Conservation (phyloP, 2,888 invertebrate genomes). For the Lasioglossum marginatum region DNA sequence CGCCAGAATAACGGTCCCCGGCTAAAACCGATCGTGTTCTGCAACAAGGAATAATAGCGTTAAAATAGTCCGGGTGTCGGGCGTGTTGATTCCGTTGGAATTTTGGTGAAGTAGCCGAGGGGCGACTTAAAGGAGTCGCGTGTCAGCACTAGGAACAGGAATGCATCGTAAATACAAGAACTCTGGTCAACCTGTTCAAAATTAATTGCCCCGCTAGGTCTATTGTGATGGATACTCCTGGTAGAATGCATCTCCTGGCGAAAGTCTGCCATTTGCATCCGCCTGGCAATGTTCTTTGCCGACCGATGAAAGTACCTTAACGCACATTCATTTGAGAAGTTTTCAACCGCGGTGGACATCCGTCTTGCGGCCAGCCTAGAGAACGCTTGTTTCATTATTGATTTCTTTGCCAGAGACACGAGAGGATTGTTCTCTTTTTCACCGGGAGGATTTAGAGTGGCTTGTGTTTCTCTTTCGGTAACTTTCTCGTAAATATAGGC, state of each 20-base stretch:
- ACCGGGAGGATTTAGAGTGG: background rate
- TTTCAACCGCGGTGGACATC: constrained; percentile 7
- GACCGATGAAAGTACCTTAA: constrained; percentile 34
- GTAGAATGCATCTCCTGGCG: constrained; percentile 18
- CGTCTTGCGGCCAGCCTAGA: constrained; percentile 22
- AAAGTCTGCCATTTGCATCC: constrained; percentile 35
- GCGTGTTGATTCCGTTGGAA: constrained; percentile 34
- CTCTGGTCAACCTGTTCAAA: constrained; percentile 24
- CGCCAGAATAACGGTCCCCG: constrained; percentile 28
- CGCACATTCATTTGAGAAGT: constrained; percentile 29
- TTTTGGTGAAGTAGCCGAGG: constrained; percentile 20
- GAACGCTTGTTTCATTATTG: constrained; percentile 44
- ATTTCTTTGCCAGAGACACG: constrained; percentile 28
- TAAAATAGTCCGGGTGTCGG: constrained; percentile 24
- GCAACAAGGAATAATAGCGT: constrained; percentile 42
- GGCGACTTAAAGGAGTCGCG: constrained; percentile 18
- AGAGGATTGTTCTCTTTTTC: background rate
- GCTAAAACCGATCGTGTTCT: constrained; percentile 37
- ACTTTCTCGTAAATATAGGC: constrained; percentile 31
- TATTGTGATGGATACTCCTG: constrained; percentile 26
- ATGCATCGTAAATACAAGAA: constrained; percentile 43
- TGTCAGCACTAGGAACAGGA: constrained; percentile 33
- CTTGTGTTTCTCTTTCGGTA: constrained; percentile 19
- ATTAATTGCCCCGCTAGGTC: constrained; percentile 41
- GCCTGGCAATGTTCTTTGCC: background rate